Evolutionary conservation across 2,113 vertebrate species (phyloP).

Genomic region (Stomatorhinus ivindoensis): DNA sequence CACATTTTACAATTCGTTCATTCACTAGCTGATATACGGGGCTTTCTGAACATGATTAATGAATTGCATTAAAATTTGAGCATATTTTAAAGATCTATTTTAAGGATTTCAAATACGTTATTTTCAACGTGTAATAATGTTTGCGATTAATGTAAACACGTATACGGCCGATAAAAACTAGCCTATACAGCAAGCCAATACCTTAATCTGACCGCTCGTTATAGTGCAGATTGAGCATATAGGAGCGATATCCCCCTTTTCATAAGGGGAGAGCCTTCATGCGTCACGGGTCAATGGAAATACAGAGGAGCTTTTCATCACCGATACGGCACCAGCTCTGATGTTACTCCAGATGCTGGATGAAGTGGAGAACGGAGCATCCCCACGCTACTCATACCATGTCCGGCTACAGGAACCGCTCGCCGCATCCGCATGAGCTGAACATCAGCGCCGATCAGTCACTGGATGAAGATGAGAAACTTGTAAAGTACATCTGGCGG

Average conservation of each 20-base stretch:
- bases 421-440: conserved; percentile 47
- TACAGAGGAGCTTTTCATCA: not conserved
- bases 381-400: conserved; percentile 49
- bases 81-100: not conserved
- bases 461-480: conserved; percentile 82
- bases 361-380: not conserved
- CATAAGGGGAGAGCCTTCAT: not conserved
- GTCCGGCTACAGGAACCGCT: conserved; percentile 72
- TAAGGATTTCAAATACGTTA: not conserved
- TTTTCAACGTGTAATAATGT: not conserved
- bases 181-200: not conserved
- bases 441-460: conserved; percentile 62
- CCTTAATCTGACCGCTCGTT: not conserved
- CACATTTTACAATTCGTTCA: not conserved
- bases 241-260: not conserved
- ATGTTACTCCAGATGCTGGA: not conserved
- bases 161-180: not conserved
- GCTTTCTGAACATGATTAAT: not conserved
- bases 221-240: not conserved
- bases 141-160: not conserved
- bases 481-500: too few species aligned
- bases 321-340: not conserved
- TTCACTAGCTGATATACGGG: not conserved
- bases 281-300: not conserved
- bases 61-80: not conserved